These are phyloP conservation scores for Agrotis clavis DNA, from an alignment of 2,888 invertebrate species.

Conservation along the genomic window DNA sequence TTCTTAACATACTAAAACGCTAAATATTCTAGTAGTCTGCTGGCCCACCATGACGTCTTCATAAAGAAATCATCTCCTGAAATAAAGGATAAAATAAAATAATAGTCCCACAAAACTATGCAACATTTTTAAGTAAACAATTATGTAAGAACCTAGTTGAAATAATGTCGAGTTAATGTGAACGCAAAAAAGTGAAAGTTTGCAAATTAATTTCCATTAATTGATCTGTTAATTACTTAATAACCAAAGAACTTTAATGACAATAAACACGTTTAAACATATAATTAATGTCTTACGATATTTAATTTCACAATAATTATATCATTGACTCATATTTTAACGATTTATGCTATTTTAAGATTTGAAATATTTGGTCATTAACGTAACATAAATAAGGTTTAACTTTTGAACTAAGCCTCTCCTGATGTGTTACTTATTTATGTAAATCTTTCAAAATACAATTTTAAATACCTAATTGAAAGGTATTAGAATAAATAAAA, in stretches of 20 bases:
- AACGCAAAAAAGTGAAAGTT: neutral
- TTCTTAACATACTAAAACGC: no score
- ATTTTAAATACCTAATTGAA: slow-evolving; percentile 10
- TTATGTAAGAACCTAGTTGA: no score
- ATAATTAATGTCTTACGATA: neutral
- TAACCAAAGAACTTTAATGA: slow-evolving; percentile 5
- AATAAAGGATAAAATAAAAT: no score
- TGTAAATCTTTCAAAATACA: neutral
- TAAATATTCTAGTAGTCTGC: no score
- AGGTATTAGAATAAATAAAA: slow-evolving; percentile 14
- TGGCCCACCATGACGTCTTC: no score
- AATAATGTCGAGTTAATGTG: no score
- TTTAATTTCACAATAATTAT: slow-evolving; percentile 8
- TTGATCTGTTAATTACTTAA: neutral
- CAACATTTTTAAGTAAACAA: no score
- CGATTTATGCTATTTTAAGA: slow-evolving; percentile 1
- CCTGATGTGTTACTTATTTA: neutral
- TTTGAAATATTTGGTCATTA: neutral
- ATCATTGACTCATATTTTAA: slow-evolving; percentile 6
- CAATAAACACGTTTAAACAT: slow-evolving; percentile 9
- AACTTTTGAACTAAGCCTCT: slow-evolving; percentile 7
- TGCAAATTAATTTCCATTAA: neutral
- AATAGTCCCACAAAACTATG: no score
- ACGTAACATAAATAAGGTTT: slow-evolving; percentile 23
- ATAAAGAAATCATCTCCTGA: no score